Conservation (phyloP, 2,797 vertebrate species). For the Mycteria americana region DNA sequence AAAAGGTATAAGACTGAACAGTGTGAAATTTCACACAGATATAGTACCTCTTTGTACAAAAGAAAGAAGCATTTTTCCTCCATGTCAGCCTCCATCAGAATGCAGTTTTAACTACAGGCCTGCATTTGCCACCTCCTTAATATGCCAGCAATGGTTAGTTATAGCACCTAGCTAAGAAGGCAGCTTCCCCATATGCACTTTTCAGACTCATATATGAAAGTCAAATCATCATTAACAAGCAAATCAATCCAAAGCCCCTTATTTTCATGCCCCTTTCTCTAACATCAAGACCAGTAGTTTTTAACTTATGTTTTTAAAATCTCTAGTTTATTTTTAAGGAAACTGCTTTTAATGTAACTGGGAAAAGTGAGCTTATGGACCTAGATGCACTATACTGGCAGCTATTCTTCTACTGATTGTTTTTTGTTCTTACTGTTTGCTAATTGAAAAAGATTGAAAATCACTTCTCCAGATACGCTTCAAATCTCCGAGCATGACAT, state of each 20-base stretch:
- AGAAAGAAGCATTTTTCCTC: background rate
- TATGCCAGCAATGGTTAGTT: background rate
- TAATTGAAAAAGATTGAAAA: constrained; percentile 17
- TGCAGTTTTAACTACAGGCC: background rate
- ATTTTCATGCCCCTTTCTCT: background rate
- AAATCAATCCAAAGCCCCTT: background rate
- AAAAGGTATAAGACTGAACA: background rate
- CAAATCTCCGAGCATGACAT: background rate
- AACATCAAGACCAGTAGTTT: background rate
- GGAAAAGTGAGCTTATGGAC: background rate
- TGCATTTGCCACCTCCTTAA: background rate
- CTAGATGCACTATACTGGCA: background rate
- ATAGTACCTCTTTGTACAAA: background rate
- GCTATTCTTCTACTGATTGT: background rate
- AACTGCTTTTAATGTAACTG: background rate
- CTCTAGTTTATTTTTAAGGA: background rate
- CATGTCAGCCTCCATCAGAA: background rate
- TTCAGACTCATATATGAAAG: background rate
- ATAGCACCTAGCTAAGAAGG: background rate
- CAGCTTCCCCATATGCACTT: background rate
- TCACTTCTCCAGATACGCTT: background rate
- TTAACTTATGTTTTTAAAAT: background rate
- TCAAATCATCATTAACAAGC: background rate
- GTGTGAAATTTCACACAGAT: background rate
- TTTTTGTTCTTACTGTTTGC: background rate